phyloP scores from a whole-genome alignment of 1,140 invertebrate genomes.

The Pogonomyrmex barbatus region DNA sequence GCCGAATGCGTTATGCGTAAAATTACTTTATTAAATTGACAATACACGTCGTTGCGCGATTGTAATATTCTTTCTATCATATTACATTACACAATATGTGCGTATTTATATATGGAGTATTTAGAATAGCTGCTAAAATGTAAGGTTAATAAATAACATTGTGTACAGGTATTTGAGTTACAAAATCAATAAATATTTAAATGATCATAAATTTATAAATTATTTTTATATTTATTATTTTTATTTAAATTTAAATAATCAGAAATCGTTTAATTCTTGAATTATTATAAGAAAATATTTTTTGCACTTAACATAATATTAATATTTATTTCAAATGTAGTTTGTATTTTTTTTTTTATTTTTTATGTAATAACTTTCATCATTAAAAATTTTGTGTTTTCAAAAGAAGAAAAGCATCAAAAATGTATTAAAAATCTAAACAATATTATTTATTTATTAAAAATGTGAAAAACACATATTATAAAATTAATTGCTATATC shows the following conservation, averaged over 20 bases:
- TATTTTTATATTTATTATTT: background rate
- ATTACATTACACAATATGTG: background rate
- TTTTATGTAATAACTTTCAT: background rate
- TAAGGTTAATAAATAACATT: constrained; percentile 7
- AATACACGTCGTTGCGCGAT: background rate
- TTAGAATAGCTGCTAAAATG: background rate
- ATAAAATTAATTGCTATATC: background rate
- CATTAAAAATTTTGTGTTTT: constrained; percentile 1
- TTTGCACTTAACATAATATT: background rate
- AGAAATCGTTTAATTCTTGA: background rate
- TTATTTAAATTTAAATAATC: constrained; percentile 14
- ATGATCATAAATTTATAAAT: background rate
- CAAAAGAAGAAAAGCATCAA: background rate
- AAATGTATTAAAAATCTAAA: background rate
- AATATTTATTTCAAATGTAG: constrained; percentile 8
- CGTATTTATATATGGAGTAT: background rate
- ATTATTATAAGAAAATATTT: background rate
- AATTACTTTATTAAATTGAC: constrained; percentile 32
- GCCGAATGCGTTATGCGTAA: background rate
- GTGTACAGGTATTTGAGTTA: background rate
- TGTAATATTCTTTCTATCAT: constrained; percentile 18
- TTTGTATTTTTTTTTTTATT: background rate
- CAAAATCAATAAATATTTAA: constrained; percentile 27
- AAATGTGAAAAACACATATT: background rate
- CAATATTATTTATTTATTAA: background rate